phyloP scores from a whole-genome alignment of 2,888 invertebrate genomes.

The Campopleginae sp. region DNA sequence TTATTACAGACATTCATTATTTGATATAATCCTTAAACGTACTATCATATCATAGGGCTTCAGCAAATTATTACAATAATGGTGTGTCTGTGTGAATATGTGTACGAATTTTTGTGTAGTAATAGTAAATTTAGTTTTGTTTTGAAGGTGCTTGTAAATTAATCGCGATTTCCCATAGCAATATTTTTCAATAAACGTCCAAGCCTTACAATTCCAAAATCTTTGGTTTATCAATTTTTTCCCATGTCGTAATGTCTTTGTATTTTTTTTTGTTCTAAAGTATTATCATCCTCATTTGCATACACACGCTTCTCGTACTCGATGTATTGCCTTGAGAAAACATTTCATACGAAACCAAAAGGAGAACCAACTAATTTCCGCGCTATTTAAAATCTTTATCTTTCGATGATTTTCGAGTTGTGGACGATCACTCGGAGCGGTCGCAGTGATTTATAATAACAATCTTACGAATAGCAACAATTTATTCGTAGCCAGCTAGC shows the following conservation, averaged over 20 bases:
- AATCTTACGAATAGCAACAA: conserved; percentile 84
- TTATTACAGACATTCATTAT: conserved; percentile 83
- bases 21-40: conserved; percentile 82
- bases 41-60: conserved; percentile 81
- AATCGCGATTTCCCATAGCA: conserved; percentile 75
- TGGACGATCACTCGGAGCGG: conserved; percentile 69
- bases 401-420: conserved; percentile 63
- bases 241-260: background rate
- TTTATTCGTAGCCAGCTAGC: conserved; percentile 80
- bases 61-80: conserved; percentile 80
- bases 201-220: background rate
- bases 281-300: conserved; percentile 8
- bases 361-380: conserved; percentile 72
- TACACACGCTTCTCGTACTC: conserved; percentile 71
- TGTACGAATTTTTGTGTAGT: conserved; percentile 72
- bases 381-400: conserved; percentile 74
- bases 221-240: conserved; percentile 36
- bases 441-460: conserved; percentile 83
- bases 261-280: background rate
- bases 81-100: conserved; percentile 50
- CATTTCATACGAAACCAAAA: conserved; percentile 60
- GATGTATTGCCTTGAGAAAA: conserved; percentile 69
- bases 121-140: conserved; percentile 70
- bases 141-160: conserved; percentile 72
- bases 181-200: conserved; percentile 66